A percentile compares a stretch with the other conserved stretches of the same genome.
These are phyloP conservation scores for Thera obeliscata DNA, from an alignment of 2,888 invertebrate species.

Conservation along the genomic window DNA sequence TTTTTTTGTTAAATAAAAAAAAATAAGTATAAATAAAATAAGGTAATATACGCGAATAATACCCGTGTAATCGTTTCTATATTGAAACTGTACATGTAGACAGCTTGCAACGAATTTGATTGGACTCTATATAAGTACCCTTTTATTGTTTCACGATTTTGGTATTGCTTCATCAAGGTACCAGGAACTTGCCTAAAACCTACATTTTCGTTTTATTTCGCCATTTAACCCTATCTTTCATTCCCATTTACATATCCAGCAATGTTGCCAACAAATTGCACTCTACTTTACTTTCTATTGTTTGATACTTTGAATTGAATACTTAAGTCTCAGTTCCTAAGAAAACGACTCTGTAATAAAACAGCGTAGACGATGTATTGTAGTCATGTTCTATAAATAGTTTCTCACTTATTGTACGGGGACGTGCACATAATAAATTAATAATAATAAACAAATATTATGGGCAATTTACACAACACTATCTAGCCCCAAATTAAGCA, in stretches of 20 bases:
- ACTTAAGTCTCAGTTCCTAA: slow-evolving; percentile 17
- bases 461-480: too few species aligned
- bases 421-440: too few species aligned
- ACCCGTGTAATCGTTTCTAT: too few species aligned
- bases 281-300: slow-evolving; percentile 45
- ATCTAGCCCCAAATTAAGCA: too few species aligned
- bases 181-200: neutral
- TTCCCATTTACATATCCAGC: slow-evolving; percentile 48
- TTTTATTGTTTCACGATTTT: neutral
- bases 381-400: too few species aligned
- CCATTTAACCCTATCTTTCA: slow-evolving; percentile 43
- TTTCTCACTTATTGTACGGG: too few species aligned
- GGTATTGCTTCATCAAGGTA: slow-evolving; percentile 8
- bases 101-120: neutral
- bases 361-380: neutral
- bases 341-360: neutral
- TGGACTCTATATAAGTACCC: neutral
- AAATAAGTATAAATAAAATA: too few species aligned
- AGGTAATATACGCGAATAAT: too few species aligned
- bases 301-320: slow-evolving; percentile 43
- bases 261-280: slow-evolving; percentile 48
- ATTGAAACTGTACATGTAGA: neutral
- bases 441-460: too few species aligned
- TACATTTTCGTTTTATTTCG: slow-evolving; percentile 39
- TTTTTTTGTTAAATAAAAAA: too few species aligned